Conservation (phyloP, 2,888 invertebrate genomes). For the Hirtodrosophila trivittata region DNA sequence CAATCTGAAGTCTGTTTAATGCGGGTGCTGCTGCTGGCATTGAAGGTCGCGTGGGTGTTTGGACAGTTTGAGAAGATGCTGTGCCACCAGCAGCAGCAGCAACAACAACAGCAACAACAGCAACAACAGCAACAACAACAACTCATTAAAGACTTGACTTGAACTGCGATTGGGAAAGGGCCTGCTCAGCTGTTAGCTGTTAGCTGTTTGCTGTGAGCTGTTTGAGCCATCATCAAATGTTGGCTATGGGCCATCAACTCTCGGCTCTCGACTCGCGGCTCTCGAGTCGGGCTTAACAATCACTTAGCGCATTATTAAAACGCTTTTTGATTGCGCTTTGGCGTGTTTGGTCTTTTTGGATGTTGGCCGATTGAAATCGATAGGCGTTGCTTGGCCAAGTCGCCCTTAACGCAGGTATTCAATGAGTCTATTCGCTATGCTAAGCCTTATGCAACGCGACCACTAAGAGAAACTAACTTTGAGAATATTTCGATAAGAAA, state of each 20-base stretch:
- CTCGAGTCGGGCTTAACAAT: constrained; percentile 67
- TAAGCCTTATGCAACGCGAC: not conserved
- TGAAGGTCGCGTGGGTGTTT: constrained; percentile 73
- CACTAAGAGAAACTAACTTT: too few species aligned
- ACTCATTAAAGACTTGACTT: constrained; percentile 57
- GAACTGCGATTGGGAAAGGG: constrained; percentile 63
- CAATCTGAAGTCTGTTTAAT: not conserved
- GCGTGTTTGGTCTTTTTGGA: constrained; percentile 59
- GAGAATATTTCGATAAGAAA: too few species aligned
- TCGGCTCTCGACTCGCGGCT: not conserved
- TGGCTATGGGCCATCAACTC: constrained; percentile 20
- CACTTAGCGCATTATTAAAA: constrained; percentile 80
- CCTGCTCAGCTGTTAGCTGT: constrained; percentile 16
- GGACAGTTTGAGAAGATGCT: constrained; percentile 42
- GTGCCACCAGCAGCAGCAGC: constrained; percentile 17
- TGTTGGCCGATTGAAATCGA: constrained; percentile 61
- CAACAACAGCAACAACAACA: constrained; percentile 22
- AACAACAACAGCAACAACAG: constrained; percentile 3
- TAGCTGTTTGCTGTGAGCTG: not conserved
- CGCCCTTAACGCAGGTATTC: constrained; percentile 10
- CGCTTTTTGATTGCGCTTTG: constrained; percentile 79
- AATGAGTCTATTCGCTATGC: not conserved
- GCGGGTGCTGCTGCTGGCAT: constrained; percentile 40
- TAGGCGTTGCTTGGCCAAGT: constrained; percentile 57
- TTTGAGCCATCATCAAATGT: constrained; percentile 25